These are phyloP conservation scores for Tanytarsus gracilentus DNA, from an alignment of 2,888 invertebrate species.

Conservation along the genomic window DNA sequence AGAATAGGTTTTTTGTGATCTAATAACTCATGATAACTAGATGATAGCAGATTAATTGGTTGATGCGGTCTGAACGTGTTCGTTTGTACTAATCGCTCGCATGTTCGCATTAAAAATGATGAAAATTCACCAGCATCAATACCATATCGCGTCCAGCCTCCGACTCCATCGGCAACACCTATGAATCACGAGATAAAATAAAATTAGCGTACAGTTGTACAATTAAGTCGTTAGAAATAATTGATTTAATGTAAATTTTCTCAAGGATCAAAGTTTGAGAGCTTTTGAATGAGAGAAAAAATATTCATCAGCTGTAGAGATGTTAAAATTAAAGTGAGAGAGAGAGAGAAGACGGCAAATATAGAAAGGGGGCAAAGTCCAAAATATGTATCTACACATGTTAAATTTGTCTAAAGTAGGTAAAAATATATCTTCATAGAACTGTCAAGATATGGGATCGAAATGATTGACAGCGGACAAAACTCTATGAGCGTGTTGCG, in stretches of 20 bases:
- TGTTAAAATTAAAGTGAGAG: neutral
- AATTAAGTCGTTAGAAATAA: too few relatives aligned
- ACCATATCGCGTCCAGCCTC: slow-evolving; percentile 96
- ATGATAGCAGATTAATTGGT: slow-evolving; percentile 80
- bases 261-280: too few relatives aligned
- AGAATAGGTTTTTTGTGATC: slow-evolving; percentile 86
- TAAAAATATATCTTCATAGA: too few relatives aligned
- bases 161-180: slow-evolving; percentile 99
- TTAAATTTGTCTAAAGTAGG: too few relatives aligned
- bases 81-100: slow-evolving; percentile 82
- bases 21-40: slow-evolving; percentile 83
- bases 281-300: neutral
- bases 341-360: neutral
- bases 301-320: neutral
- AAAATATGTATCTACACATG: too few relatives aligned
- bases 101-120: slow-evolving; percentile 85
- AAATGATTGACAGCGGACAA: neutral
- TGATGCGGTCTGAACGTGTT: slow-evolving; percentile 80
- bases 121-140: slow-evolving; percentile 97
- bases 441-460: too few relatives aligned
- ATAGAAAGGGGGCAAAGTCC: slow-evolving; percentile 18
- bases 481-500: neutral
- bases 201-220: neutral
- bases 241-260: too few relatives aligned
- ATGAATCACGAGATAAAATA: slow-evolving; percentile 33